Evolutionary conservation across 2,888 invertebrate species (phyloP).

Genomic region (Drosophila melanosoma): DNA sequence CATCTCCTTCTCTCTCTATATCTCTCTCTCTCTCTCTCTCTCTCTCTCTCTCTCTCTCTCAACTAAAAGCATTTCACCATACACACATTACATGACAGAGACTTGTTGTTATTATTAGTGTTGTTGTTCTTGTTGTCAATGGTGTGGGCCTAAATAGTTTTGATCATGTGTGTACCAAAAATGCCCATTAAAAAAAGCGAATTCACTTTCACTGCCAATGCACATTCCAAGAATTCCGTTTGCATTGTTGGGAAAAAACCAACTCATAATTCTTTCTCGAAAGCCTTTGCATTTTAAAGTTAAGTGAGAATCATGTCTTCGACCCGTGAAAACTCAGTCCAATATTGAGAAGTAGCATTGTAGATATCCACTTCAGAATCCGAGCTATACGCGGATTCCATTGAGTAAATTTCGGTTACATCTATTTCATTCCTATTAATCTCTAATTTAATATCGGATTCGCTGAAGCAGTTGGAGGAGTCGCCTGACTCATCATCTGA

Average conservation of each 20-base stretch:
- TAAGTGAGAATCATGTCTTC: conserved; percentile 28
- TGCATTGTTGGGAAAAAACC: background rate
- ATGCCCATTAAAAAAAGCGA: conserved; percentile 36
- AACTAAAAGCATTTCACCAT: conserved; percentile 61
- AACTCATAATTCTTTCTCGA: background rate
- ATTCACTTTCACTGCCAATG: conserved; percentile 41
- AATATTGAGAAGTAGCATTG: conserved; percentile 2
- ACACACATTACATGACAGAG: conserved; percentile 50
- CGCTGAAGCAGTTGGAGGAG: background rate
- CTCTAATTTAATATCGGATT: background rate
- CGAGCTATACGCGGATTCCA: background rate
- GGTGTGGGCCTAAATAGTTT: conserved; percentile 27
- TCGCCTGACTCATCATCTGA: background rate
- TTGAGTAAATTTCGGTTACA: background rate
- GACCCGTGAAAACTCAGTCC: conserved; percentile 27
- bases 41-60: conserved; percentile 13
- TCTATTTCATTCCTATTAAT: background rate
- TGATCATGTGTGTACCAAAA: conserved; percentile 28
- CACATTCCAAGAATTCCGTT: conserved; percentile 47
- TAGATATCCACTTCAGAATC: background rate
- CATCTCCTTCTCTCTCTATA: background rate
- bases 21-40: background rate
- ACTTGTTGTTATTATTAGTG: conserved; percentile 47
- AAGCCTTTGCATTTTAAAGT: conserved; percentile 17
- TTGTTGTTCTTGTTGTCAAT: conserved; percentile 19